phyloP scores from a whole-genome alignment of 2,888 invertebrate species.

The Drosophila peninsularis region DNA sequence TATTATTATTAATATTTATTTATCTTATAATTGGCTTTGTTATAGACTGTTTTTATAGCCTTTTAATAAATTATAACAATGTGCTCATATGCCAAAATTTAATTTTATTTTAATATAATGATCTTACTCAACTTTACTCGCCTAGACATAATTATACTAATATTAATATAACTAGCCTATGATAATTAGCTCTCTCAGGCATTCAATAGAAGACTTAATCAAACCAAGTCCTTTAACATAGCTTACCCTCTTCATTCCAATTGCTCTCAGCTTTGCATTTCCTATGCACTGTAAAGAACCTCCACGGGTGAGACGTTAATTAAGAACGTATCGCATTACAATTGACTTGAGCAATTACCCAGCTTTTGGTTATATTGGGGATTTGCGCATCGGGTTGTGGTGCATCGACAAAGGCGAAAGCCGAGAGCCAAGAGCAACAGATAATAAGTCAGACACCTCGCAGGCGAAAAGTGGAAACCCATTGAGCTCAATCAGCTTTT shows the following conservation, averaged over 20 bases:
- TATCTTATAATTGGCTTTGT: no score
- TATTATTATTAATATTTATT: no score
- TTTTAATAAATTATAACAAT: no score
- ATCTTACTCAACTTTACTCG: not conserved
- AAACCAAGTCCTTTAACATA: not conserved
- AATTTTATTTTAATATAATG: no score
- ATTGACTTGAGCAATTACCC: conserved; percentile 9
- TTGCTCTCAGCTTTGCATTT: not conserved
- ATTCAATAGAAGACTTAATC: not conserved
- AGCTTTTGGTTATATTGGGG: conserved; percentile 4
- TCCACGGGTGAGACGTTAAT: not conserved
- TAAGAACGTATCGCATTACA: not conserved
- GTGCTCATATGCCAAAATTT: no score
- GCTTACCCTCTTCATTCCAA: not conserved
- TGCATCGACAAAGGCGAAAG: conserved; percentile 4
- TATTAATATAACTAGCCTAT: not conserved
- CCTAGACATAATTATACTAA: not conserved
- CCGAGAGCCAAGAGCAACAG: conserved; percentile 30
- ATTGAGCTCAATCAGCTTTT: conserved; percentile 54
- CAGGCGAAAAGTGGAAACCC: conserved; percentile 19
- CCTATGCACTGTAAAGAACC: not conserved
- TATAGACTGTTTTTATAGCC: no score
- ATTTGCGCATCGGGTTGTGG: conserved; percentile 2
- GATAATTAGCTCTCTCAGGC: not conserved
- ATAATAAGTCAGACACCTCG: conserved; percentile 43